phyloP scores from a whole-genome alignment of 2,888 invertebrate genomes.

The Seira ritae region DNA sequence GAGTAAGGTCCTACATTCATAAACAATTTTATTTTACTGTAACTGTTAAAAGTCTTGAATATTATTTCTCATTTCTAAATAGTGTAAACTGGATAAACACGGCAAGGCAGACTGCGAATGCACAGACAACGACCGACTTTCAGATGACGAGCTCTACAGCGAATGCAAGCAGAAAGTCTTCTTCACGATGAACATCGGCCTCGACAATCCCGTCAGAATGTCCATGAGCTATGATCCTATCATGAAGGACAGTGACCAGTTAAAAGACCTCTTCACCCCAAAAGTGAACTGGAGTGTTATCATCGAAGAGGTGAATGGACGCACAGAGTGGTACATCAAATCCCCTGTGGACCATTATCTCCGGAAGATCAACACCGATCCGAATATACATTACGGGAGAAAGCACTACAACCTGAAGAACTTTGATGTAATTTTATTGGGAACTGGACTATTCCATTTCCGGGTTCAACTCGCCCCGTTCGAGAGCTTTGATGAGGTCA shows the following conservation, averaged over 20 bases:
- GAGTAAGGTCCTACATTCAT: too few species aligned
- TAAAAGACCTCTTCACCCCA: slow-evolving; percentile 38
- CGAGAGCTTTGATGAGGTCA: slow-evolving; percentile 68
- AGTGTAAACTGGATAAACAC: not conserved
- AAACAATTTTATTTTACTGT: too few species aligned
- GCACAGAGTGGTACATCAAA: slow-evolving; percentile 49
- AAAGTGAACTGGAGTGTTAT: slow-evolving; percentile 46
- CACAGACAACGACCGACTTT: slow-evolving; percentile 46
- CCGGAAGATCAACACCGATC: not conserved
- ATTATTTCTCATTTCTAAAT: not conserved
- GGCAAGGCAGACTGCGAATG: slow-evolving; percentile 54
- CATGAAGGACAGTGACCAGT: slow-evolving; percentile 62
- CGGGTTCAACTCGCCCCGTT: slow-evolving; percentile 60
- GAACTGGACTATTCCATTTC: slow-evolving; percentile 71
- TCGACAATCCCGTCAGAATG: not conserved
- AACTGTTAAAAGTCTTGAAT: too few species aligned
- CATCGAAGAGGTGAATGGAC: slow-evolving; percentile 65
- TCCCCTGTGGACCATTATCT: not conserved
- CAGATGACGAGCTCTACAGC: slow-evolving; percentile 57
- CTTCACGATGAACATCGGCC: not conserved
- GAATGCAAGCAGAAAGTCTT: slow-evolving; percentile 67
- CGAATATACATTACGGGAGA: not conserved
- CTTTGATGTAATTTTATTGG: slow-evolving; percentile 20
- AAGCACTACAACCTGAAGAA: not conserved
- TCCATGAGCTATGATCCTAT: slow-evolving; percentile 52